Evolutionary conservation across 1,140 invertebrate species (phyloP).

Genomic region (Paracyclopina nana): DNA sequence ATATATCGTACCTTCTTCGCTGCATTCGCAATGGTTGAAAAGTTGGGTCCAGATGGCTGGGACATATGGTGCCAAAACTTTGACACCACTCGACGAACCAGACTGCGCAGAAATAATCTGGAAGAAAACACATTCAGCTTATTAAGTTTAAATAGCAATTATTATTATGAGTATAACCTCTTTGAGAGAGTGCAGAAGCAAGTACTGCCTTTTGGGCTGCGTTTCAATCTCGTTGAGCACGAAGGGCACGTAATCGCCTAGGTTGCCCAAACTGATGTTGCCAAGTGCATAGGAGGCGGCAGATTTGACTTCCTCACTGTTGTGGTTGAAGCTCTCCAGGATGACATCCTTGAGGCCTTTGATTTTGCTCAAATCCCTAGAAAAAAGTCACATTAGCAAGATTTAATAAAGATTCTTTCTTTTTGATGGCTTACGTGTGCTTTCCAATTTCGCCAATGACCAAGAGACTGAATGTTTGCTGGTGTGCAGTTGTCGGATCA

Average conservation of each 20-base stretch:
- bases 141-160: neutral
- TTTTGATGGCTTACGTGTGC: constrained; percentile 45
- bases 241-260: constrained; percentile 79
- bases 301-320: constrained; percentile 51
- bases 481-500: constrained; percentile 51
- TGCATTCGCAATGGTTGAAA: constrained; percentile 81
- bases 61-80: constrained; percentile 22
- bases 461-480: constrained; percentile 60
- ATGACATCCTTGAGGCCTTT: constrained; percentile 32
- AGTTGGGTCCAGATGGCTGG: constrained; percentile 55
- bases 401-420: neutral
- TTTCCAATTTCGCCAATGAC: constrained; percentile 91
- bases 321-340: constrained; percentile 35
- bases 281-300: constrained; percentile 90
- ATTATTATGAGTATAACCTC: constrained; percentile 33
- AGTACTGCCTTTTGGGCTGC: constrained; percentile 82
- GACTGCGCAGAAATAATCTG: constrained; percentile 19
- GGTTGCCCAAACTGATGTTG: constrained; percentile 81
- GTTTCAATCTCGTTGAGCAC: constrained; percentile 80
- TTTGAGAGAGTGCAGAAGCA: constrained; percentile 86
- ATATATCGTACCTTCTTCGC: constrained; percentile 85
- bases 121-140: neutral
- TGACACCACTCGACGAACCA: constrained; percentile 20
- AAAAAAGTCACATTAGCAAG: constrained; percentile 22
- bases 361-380: constrained; percentile 64